Percentiles rank a stretch among this genome's conserved stretches.
phyloP scores from a whole-genome alignment of 2,113 vertebrate genomes.

The Phyllostomus discolor region DNA sequence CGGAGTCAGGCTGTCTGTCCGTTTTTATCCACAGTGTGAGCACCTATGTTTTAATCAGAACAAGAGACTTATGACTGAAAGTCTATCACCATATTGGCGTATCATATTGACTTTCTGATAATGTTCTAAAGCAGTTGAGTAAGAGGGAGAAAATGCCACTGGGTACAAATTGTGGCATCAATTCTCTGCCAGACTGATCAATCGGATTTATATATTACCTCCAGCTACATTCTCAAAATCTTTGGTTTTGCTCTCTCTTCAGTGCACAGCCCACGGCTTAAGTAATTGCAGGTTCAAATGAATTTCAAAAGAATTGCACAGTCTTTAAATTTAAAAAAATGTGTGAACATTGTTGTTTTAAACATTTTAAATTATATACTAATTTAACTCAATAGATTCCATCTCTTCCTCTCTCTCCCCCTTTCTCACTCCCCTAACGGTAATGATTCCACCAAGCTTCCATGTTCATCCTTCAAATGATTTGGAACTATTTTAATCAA shows the following conservation, averaged over 20 bases:
- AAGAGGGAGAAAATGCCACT: slow-evolving; percentile 84
- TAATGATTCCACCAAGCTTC: neutral
- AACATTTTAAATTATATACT: slow-evolving; percentile 80
- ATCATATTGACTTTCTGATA: slow-evolving; percentile 87
- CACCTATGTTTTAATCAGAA: slow-evolving; percentile 80
- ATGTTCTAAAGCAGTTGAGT: slow-evolving; percentile 83
- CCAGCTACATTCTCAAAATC: slow-evolving; percentile 82
- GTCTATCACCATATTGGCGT: slow-evolving; percentile 82
- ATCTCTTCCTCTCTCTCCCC: neutral
- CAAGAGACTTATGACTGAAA: slow-evolving; percentile 76
- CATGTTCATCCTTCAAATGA: neutral
- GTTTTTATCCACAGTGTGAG: slow-evolving; percentile 73
- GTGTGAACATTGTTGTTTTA: slow-evolving; percentile 80
- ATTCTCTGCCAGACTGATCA: slow-evolving; percentile 88
- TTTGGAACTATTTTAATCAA: slow-evolving; percentile 48
- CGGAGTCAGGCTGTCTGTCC: slow-evolving; percentile 91
- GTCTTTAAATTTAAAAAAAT: slow-evolving; percentile 81
- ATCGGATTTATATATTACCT: slow-evolving; percentile 87
- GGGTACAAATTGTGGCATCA: slow-evolving; percentile 86
- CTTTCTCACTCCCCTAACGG: slow-evolving; percentile 1
- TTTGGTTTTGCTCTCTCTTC: slow-evolving; percentile 81
- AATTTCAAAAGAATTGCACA: slow-evolving; percentile 81
- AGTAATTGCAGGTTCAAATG: slow-evolving; percentile 82
- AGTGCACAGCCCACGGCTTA: slow-evolving; percentile 76
- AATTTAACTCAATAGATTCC: slow-evolving; percentile 69